These are phyloP conservation scores for Drosophila biarmipes DNA, from an alignment of 1,140 invertebrate genomes.

Conservation along the genomic window DNA sequence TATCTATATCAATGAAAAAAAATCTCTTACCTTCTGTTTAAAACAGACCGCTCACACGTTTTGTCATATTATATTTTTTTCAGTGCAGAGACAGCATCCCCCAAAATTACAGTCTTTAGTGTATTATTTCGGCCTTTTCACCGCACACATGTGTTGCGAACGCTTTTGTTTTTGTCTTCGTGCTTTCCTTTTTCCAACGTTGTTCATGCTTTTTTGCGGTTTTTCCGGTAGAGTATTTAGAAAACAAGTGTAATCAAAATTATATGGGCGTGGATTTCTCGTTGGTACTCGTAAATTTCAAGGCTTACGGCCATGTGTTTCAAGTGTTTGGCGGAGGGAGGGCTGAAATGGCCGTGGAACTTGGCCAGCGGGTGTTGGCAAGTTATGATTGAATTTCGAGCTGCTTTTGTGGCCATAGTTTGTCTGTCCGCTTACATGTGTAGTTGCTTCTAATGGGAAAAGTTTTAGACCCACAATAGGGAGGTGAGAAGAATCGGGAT, in stretches of 20 bases:
- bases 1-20: not conserved
- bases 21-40: too few species aligned
- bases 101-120: constrained; percentile 37
- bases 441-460: constrained; percentile 65
- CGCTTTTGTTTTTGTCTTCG: constrained; percentile 41
- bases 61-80: not conserved
- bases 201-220: constrained; percentile 49
- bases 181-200: constrained; percentile 27
- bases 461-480: constrained; percentile 32
- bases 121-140: constrained; percentile 59
- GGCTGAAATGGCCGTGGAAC: constrained; percentile 7
- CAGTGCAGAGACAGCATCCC: constrained; percentile 2
- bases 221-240: constrained; percentile 70
- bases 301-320: constrained; percentile 67
- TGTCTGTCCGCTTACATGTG: constrained; percentile 28
- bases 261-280: constrained; percentile 72
- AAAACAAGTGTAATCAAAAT: constrained; percentile 82
- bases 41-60: not conserved
- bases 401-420: constrained; percentile 60
- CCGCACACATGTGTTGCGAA: constrained; percentile 49
- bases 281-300: constrained; percentile 65
- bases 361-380: constrained; percentile 48
- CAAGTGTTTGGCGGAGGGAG: constrained; percentile 19
- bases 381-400: constrained; percentile 81
- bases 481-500: constrained; percentile 1